These are phyloP conservation scores for Dexiosoma caninum DNA, from an alignment of 2,888 invertebrate species.

Conservation along the genomic window DNA sequence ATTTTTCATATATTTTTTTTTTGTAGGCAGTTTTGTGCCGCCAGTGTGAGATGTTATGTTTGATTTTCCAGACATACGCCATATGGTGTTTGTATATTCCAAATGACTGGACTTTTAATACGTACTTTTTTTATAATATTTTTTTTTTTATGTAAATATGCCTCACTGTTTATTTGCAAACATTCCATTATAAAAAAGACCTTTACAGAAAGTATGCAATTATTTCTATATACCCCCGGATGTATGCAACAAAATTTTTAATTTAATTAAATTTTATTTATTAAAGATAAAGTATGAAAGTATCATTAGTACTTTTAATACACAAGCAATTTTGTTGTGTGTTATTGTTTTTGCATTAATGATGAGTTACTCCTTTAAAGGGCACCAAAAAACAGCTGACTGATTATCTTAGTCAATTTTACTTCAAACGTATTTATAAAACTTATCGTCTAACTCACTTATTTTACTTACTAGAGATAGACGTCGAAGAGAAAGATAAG, in stretches of 20 bases:
- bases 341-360: too few species aligned
- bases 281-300: too few species aligned
- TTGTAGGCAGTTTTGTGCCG: not conserved
- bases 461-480: too few species aligned
- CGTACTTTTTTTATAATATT: not conserved
- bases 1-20: slow-evolving; percentile 10
- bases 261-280: too few species aligned
- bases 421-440: too few species aligned
- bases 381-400: too few species aligned
- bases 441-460: too few species aligned
- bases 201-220: slow-evolving; percentile 23
- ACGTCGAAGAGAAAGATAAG: too few species aligned
- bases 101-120: slow-evolving; percentile 42
- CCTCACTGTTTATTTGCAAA: slow-evolving; percentile 3
- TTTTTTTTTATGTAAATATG: not conserved
- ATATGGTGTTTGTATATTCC: slow-evolving; percentile 40
- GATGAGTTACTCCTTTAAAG: too few species aligned
- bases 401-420: too few species aligned
- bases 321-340: too few species aligned
- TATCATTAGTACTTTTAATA: too few species aligned
- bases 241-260: not conserved
- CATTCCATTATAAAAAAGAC: not conserved
- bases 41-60: not conserved
- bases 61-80: slow-evolving; percentile 45
- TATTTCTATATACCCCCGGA: not conserved